Base-by-base conservation (phyloP, 2,888 invertebrate species). In the Molorchus minor region DNA sequence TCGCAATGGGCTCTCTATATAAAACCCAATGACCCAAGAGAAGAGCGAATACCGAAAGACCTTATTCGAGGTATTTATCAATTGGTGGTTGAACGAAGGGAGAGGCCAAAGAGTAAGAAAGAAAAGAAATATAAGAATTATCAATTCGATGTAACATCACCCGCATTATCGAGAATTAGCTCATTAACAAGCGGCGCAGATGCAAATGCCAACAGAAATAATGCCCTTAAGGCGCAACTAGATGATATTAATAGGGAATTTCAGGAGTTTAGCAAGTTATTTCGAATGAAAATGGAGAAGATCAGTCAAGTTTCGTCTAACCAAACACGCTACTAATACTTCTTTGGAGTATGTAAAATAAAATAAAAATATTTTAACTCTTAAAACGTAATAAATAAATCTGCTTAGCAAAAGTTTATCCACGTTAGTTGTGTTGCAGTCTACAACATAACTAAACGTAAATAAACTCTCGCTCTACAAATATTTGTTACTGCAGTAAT, bases 21-120 rank as follows among this genome's bases (percentile, higher is more conserved):
- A 64, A 84, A 90, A 52, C 93, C 93, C 0, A 93, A 93, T 72
- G 93, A 94, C 78, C 93, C 93, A 0, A 82, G 93, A 49, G 93
- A 93, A 71, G 88, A 85, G 55, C 85, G 91, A 82, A 86, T 90
- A 68, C 93, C 93, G 0, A 88, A 88, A 72, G 90, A 93, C 40
- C 81, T 93, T 52, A 88, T 93, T 68, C 82, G 86, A 44, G 87
- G 87, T 33, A 86, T 92, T 43, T 92, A 91, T 78, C 87, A 88
- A 72, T 81, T 93, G 73, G 91, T 92, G 0, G 88, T 87, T 0
- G 89, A 89, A 65, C 84, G 87, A 8, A 88, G 88, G 70, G 84
- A 84, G 67, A 85, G 83, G 53, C 84, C 84, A 58, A 84, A 84
- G 72, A 86, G 84, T 67, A 77, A 85, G 55, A 81, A 83, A 5